Evolutionary conservation across 1,140 invertebrate genomes (phyloP).

Genomic region (Camponotus floridanus): DNA sequence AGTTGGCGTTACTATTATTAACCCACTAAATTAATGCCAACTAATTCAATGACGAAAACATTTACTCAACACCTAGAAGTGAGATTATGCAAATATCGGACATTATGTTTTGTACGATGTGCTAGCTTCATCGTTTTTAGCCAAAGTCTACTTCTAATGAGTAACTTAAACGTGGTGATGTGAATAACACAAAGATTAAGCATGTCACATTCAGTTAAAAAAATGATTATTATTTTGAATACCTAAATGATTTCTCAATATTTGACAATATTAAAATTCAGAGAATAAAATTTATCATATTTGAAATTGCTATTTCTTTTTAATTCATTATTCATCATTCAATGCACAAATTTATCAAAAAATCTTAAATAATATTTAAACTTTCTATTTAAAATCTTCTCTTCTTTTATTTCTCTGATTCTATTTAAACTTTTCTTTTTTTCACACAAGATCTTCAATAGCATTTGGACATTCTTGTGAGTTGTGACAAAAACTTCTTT

Average conservation of each 20-base stretch:
- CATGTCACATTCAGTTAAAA: not conserved
- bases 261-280: slow-evolving; percentile 12
- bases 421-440: not conserved
- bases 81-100: slow-evolving; percentile 28
- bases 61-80: not conserved
- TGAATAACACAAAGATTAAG: slow-evolving; percentile 17
- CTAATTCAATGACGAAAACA: slow-evolving; percentile 39
- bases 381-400: not conserved
- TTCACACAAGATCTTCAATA: not conserved
- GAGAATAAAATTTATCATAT: not conserved
- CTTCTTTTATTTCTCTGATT: not conserved
- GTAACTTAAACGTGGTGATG: not conserved
- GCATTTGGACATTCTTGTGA: not conserved
- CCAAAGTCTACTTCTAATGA: not conserved
- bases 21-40: slow-evolving; percentile 28
- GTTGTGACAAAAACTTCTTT: not conserved
- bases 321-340: not conserved
- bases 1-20: slow-evolving; percentile 45
- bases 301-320: not conserved
- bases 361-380: not conserved
- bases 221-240: slow-evolving; percentile 22
- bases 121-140: not conserved
- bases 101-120: not conserved
- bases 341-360: not conserved
- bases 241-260: slow-evolving; percentile 12